A percentile compares a stretch with the other conserved stretches of the same genome.
Conservation (phyloP, 64 coral and sea anemone genomes). For the Anthopleura sola region DNA sequence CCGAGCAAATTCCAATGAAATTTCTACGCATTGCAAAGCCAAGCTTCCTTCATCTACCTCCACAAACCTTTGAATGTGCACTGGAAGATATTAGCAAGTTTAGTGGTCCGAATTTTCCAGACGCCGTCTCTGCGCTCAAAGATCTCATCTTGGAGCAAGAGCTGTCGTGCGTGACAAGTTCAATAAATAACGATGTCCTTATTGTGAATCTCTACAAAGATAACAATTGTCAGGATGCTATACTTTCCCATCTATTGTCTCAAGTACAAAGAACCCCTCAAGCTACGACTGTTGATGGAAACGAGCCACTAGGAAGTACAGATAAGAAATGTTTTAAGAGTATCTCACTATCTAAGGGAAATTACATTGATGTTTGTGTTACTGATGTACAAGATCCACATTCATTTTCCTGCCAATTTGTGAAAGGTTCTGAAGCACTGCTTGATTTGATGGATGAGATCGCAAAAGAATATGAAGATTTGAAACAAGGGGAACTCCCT, state of each 20-base stretch:
- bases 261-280: conserved; percentile 41
- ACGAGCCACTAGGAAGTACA: not conserved
- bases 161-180: conserved; percentile 59
- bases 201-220: conserved; percentile 70
- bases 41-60: conserved; percentile 38
- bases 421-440: conserved; percentile 45
- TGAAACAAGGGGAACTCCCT: conserved; percentile 36
- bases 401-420: conserved; percentile 76
- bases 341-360: conserved; percentile 13
- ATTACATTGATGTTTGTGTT: conserved; percentile 68
- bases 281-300: not conserved
- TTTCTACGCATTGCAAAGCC: conserved; percentile 53
- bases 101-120: conserved; percentile 19
- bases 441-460: conserved; percentile 65
- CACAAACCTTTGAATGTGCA: conserved; percentile 53
- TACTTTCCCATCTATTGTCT: conserved; percentile 45
- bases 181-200: conserved; percentile 60
- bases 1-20: conserved; percentile 54
- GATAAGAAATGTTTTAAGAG: not conserved
- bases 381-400: conserved; percentile 60
- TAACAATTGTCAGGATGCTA: conserved; percentile 25
- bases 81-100: conserved; percentile 44
- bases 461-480: conserved; percentile 55
- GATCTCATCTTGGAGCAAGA: conserved; percentile 68
- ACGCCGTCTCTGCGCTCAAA: conserved; percentile 42